These are phyloP conservation scores for Papilio aristodemus DNA, from an alignment of 1,140 invertebrate genomes.

Conservation along the genomic window DNA sequence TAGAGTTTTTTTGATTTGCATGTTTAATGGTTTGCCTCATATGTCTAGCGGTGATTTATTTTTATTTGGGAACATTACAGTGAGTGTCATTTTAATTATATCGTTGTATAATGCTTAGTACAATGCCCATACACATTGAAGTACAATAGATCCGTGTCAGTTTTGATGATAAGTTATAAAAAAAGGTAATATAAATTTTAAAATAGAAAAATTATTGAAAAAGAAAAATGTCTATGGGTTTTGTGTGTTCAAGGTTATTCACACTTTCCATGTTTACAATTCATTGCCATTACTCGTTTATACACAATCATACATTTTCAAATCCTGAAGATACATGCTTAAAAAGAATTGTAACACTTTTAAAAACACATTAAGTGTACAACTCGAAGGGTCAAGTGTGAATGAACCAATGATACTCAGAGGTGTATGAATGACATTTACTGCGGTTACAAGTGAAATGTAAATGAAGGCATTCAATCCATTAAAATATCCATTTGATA, in stretches of 20 bases:
- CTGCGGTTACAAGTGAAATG: not conserved
- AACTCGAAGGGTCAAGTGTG: slow-evolving; percentile 12
- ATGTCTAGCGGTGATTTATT: slow-evolving; percentile 46
- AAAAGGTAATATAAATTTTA: too few relatives aligned
- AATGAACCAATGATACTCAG: slow-evolving; percentile 7
- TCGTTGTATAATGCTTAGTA: slow-evolving; percentile 48
- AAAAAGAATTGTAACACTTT: not conserved
- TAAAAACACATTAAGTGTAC: not conserved
- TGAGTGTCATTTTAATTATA: slow-evolving; percentile 45
- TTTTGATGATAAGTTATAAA: too few relatives aligned
- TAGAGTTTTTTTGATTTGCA: slow-evolving; percentile 63
- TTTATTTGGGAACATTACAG: slow-evolving; percentile 50
- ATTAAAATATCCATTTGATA: too few relatives aligned
- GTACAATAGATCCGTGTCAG: too few relatives aligned
- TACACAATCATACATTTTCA: too few relatives aligned
- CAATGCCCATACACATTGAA: slow-evolving; percentile 17
- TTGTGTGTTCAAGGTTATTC: slow-evolving; percentile 9
- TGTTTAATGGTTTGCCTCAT: slow-evolving; percentile 76
- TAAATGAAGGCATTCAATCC: not conserved
- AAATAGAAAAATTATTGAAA: not conserved
- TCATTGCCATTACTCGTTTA: not conserved
- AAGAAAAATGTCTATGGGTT: slow-evolving; percentile 7
- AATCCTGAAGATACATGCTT: not conserved
- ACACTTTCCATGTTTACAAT: not conserved
- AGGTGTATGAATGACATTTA: slow-evolving; percentile 14